Percentiles rank a stretch among this genome's conserved stretches.
phyloP scores from a whole-genome alignment of 2,797 vertebrate species.

The Columba guinea region DNA sequence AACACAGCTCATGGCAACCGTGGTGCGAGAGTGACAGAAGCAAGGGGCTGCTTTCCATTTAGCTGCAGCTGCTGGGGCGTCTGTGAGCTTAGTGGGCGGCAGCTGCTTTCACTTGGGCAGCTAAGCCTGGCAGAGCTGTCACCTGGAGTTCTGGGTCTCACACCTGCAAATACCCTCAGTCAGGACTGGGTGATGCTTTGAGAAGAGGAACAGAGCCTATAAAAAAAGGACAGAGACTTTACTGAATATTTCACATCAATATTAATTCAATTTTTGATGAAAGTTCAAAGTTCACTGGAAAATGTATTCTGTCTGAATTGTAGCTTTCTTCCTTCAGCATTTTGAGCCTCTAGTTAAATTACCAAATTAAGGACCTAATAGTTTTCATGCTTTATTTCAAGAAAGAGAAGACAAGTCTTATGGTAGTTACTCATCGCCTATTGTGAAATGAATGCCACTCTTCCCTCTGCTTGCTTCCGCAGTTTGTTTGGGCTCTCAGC shows the following conservation, averaged over 20 bases:
- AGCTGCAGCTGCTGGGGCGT: background rate
- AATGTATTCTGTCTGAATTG: background rate
- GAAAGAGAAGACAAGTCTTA: background rate
- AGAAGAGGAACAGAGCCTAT: background rate
- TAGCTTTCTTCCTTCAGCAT: background rate
- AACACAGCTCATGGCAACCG: accelerated
- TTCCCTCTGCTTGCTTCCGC: background rate
- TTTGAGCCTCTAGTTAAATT: conserved; percentile 6
- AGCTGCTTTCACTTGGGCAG: background rate
- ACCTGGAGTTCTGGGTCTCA: accelerated
- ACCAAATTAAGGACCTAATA: background rate
- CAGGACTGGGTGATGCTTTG: background rate
- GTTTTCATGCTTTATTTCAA: conserved; percentile 21
- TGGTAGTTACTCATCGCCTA: conserved; percentile 16
- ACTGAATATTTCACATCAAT: background rate
- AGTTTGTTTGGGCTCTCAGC: background rate
- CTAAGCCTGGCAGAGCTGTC: background rate
- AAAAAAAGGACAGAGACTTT: background rate
- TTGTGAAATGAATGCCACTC: background rate
- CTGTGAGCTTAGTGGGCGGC: background rate
- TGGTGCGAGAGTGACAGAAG: background rate
- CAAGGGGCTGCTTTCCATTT: background rate
- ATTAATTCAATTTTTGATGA: background rate
- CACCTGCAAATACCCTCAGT: background rate
- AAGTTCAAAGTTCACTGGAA: background rate